These are phyloP conservation scores for Puntigrus tetrazona DNA, from an alignment of 2,113 vertebrate genomes.

Conservation along the genomic window DNA sequence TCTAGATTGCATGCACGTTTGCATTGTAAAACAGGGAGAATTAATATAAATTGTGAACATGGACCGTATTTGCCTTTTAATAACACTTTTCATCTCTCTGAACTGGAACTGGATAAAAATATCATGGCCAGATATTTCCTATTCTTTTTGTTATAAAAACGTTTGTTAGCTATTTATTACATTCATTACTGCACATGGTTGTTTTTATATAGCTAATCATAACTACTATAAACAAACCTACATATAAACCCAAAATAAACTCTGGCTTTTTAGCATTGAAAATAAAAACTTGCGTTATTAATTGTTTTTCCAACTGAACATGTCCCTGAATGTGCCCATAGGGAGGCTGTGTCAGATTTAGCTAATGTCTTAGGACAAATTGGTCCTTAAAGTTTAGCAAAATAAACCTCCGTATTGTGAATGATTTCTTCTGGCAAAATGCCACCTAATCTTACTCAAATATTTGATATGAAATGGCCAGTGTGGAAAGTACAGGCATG, in stretches of 20 bases:
- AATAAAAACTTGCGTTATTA: neutral
- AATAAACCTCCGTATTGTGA: neutral
- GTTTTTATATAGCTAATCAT: no score
- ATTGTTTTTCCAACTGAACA: neutral
- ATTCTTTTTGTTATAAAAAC: neutral
- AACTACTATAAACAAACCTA: neutral
- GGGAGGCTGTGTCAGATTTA: neutral
- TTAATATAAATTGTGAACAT: neutral
- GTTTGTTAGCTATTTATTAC: neutral
- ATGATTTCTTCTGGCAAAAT: constrained; percentile 13
- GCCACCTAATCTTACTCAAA: constrained; percentile 50
- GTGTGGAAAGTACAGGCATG: constrained; percentile 18
- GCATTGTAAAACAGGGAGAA: neutral
- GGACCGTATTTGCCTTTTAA: neutral
- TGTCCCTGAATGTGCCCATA: neutral
- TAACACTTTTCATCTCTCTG: neutral
- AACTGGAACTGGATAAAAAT: neutral
- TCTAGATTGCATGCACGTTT: neutral
- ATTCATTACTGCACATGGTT: neutral
- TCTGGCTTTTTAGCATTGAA: neutral
- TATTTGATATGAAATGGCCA: constrained; percentile 50
- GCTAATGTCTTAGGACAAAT: neutral
- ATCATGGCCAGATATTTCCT: neutral
- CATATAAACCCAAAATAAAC: neutral
- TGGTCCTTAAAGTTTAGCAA: neutral